These are phyloP conservation scores for Macropus fuliginosus DNA, from an alignment of 2,797 vertebrate genomes.

Conservation along the genomic window DNA sequence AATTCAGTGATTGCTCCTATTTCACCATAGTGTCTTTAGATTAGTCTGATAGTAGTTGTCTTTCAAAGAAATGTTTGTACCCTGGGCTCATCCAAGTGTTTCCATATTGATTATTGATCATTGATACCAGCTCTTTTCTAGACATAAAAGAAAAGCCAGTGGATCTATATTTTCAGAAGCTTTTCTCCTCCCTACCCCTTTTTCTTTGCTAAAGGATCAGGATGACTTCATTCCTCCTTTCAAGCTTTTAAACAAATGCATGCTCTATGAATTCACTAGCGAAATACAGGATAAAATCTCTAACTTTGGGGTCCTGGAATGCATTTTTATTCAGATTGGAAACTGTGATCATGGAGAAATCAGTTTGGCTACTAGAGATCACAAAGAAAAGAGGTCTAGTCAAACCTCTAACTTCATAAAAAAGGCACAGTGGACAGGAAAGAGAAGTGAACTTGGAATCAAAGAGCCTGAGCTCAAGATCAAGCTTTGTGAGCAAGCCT, in stretches of 20 bases:
- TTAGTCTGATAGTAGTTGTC: not conserved
- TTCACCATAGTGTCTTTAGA: not conserved
- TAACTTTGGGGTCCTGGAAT: not conserved
- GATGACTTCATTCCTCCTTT: not conserved
- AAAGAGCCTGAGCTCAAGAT: not conserved
- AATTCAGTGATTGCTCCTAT: not conserved
- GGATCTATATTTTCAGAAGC: not conserved
- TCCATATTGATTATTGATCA: not conserved
- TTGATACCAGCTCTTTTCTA: not conserved
- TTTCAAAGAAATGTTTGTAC: not conserved
- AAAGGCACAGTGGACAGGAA: not conserved
- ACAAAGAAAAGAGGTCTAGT: not conserved
- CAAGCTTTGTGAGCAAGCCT: not conserved
- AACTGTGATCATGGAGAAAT: not conserved
- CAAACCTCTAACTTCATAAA: not conserved
- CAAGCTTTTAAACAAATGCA: not conserved
- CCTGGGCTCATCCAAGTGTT: not conserved
- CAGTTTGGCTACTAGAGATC: not conserved
- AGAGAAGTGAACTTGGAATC: not conserved
- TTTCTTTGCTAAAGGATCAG: not conserved
- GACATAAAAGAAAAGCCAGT: not conserved
- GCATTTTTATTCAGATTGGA: not conserved
- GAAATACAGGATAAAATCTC: not conserved
- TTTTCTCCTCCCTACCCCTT: not conserved
- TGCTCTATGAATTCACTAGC: not conserved